Base-by-base conservation (phyloP, 2,797 vertebrate species). In the Sitta carolinensis region DNA sequence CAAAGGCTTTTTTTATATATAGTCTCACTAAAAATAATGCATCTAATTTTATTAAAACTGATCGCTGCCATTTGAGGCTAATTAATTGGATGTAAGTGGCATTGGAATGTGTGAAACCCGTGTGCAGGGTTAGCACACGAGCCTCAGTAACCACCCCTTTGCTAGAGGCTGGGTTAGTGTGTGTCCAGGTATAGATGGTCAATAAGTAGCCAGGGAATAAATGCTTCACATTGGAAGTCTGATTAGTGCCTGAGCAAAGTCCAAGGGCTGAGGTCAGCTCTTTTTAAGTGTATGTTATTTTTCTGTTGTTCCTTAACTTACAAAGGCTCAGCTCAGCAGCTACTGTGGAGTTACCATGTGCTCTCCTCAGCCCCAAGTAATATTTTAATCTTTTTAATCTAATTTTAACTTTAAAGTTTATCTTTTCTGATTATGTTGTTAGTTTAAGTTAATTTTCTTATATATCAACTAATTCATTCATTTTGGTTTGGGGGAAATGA, bases 181-280 rank as follows among this genome's bases (percentile, higher is more conserved):
- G 66, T 81, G 86, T 69, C 87, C 86, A 86, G 75, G 75, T 67
- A 17, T 63, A n/a, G 57, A 8, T 89, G 84, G 96, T 97, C 92
- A 97, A 96, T 97, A 48, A 97, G 77, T 97, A 96, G 94, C 96
- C 94, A 96, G 89, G 86, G 75, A 54, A 86, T 84, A 69, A 62
- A 78, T 25, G 16, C 68, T 84, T 50, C 91, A 67, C 77, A n/a
- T 3, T 52, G 66, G 15, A 68, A 76, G 42, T 51, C 63, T 84
- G 30, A 47, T 84, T 64, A 79, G 42, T 50, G 83, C 62, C 67
- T 54, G 85, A 80, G 55, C 89, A 90, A 93, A 91, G 82, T 93
- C 93, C 70, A 42, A 34, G 52, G 57, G 62, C 52, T 42, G 23
- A 58, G 47, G 15, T 58, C 89, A 82, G 74, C 73, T 72, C 68